Percentiles rank a stretch among this genome's conserved stretches.
phyloP scores from a whole-genome alignment of 2,113 vertebrate species.

The Chlorodrepanis virens region DNA sequence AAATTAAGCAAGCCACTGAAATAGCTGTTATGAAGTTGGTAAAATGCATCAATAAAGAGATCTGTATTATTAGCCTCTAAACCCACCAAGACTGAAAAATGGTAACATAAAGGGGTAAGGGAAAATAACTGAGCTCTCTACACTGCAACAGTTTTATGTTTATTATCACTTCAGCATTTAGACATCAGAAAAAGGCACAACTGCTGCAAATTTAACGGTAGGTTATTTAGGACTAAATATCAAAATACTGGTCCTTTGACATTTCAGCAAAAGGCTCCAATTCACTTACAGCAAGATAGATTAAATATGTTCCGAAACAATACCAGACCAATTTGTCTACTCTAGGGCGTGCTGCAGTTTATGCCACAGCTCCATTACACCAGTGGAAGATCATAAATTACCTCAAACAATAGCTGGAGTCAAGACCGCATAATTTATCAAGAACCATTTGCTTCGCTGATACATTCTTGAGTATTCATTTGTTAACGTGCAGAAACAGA shows the following conservation, averaged over 20 bases:
- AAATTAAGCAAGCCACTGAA: not conserved
- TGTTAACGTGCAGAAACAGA: slow-evolving; percentile 45
- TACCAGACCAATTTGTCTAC: slow-evolving; percentile 52
- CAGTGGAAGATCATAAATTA: slow-evolving; percentile 55
- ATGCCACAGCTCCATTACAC: not conserved
- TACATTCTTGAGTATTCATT: slow-evolving; percentile 13
- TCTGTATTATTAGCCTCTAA: not conserved
- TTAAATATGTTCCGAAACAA: slow-evolving; percentile 39
- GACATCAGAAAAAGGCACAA: not conserved
- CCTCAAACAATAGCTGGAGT: slow-evolving; percentile 11
- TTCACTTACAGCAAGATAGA: not conserved
- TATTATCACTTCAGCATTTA: not conserved
- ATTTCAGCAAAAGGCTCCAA: not conserved
- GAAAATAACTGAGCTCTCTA: not conserved
- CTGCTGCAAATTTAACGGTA: not conserved
- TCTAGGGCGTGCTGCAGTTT: not conserved
- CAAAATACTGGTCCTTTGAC: not conserved
- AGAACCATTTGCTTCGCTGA: slow-evolving; percentile 26
- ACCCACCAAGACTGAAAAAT: not conserved
- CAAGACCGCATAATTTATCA: slow-evolving; percentile 46
- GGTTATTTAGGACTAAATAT: not conserved
- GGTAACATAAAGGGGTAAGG: not conserved
- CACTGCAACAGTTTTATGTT: not conserved
- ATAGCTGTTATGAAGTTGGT: not conserved
- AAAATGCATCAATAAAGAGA: not conserved